Evolutionary conservation across 1,140 invertebrate species (phyloP), one percentile per base, ranked within the genome.

Genomic region (Neodiprion fabricii): DNA sequence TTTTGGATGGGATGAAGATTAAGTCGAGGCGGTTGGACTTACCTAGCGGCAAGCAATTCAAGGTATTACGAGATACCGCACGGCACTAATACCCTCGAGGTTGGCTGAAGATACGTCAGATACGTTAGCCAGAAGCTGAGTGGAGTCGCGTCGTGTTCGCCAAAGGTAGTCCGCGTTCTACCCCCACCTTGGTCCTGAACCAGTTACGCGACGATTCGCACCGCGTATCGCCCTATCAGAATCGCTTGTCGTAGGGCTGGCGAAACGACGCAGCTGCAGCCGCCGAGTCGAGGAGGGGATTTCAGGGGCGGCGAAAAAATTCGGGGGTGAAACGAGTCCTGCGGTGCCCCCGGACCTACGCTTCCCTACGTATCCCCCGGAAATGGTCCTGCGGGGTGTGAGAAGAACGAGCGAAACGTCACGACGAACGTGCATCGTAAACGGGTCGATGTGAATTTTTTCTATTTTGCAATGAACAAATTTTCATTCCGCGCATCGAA

Each of bases 111-210:
- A 61, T 17, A 61, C 53, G 53, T 61, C 53, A 61, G 53, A 61
- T 61, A 61, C 53, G 53, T 61, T 12, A 61, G 53, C 53, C 53
- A 61, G 53, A 61, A 61, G 53, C 53, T 61, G 53, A 61, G 53
- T 61, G 53, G 53, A 61, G 53, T 61, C 53, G 7, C 11, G n/a
- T 12, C 11, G 53, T 17, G n/a, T 5, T 14, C 11, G 11, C n/a
- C n/a, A 5, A 9, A 61, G 53, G 53, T 61, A 17, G n/a, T 61
- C n/a, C n/a, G 53, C 53, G 53, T 61, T 17, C 53, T 61, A 61
- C 53, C 53, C 53, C 53, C 53, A 61, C 53, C 53, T 61, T 5
- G 53, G 4, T 61, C 53, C n/a, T 61, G 53, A 61, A 61, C 53
- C 53, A 61, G 53, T 61, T 61, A 61, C 53, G 53, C 53, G 53